Conservation (phyloP, 2,797 vertebrate species). For the Naso thynnoides region DNA sequence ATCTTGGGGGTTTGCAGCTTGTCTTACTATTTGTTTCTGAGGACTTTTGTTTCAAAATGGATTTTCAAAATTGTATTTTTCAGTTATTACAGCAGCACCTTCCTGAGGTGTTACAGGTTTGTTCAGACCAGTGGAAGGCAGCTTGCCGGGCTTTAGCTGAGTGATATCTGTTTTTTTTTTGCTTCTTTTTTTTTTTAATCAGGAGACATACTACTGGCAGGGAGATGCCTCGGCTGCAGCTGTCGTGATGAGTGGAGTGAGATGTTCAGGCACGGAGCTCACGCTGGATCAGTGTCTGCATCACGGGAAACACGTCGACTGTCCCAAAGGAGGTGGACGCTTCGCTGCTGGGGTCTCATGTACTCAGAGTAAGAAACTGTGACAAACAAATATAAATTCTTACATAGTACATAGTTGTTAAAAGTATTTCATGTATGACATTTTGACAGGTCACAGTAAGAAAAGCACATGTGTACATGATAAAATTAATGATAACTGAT, state of each 20-base stretch:
- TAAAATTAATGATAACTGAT: too few species aligned
- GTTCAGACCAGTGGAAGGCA: background rate
- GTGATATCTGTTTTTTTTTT: background rate
- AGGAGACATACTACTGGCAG: slow-evolving; percentile 98
- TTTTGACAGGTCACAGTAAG: background rate
- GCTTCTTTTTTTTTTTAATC: slow-evolving; percentile 44
- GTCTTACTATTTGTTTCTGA: background rate
- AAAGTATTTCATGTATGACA: background rate
- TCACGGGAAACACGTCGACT: slow-evolving; percentile 86
- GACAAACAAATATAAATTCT: background rate
- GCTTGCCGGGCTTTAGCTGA: background rate
- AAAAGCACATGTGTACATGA: background rate
- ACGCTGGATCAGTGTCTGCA: slow-evolving; percentile 93
- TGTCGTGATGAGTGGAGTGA: slow-evolving; percentile 93
- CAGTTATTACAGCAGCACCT: slow-evolving; percentile 1
- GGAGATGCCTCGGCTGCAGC: slow-evolving; percentile 82
- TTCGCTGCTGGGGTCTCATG: slow-evolving; percentile 94
- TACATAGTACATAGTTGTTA: too few species aligned
- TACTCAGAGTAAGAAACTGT: slow-evolving; percentile 87
- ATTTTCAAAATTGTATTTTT: background rate
- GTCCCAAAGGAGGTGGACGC: slow-evolving; percentile 88
- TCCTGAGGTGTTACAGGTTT: background rate
- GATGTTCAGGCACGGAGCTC: slow-evolving; percentile 96
- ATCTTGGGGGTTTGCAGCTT: background rate
- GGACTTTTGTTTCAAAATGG: too few species aligned